These are phyloP conservation scores for Corticium candelabrum DNA, from an alignment of 37 sponge, comb jelly and placozoan species.

Conservation along the genomic window DNA sequence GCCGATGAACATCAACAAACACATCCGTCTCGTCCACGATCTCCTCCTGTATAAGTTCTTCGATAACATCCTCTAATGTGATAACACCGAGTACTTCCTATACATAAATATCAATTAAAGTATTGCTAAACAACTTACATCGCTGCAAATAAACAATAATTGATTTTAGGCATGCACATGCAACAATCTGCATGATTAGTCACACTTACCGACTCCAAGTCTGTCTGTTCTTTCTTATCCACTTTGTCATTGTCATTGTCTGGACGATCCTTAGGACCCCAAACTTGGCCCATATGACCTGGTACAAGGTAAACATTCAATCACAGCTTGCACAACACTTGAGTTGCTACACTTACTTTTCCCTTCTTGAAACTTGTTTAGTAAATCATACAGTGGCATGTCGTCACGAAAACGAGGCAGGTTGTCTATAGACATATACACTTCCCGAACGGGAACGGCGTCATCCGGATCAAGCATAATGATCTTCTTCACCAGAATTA, in stretches of 20 bases:
- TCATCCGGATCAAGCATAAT: constrained; percentile 52
- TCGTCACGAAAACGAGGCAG: not conserved
- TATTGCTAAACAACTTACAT: not conserved
- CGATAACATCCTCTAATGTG: constrained; percentile 82
- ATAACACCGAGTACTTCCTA: constrained; percentile 55
- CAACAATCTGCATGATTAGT: too few species aligned
- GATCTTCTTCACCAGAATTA: constrained; percentile 60
- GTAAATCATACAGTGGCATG: constrained; percentile 54
- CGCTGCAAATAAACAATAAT: too few species aligned
- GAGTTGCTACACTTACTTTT: constrained; percentile 30
- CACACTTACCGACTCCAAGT: too few species aligned
- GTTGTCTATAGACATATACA: not conserved
- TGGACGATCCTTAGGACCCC: not conserved
- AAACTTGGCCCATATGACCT: not conserved
- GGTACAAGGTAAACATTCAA: not conserved
- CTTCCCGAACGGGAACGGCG: constrained; percentile 21
- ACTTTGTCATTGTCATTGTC: not conserved
- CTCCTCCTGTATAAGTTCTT: constrained; percentile 82
- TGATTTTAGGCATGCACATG: too few species aligned
- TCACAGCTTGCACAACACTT: not conserved
- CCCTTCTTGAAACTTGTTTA: constrained; percentile 71
- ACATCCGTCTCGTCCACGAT: constrained; percentile 79
- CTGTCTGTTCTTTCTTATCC: too few species aligned
- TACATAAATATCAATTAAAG: not conserved
- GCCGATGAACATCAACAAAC: constrained; percentile 25